Base-by-base conservation (phyloP, 1,140 invertebrate species). In the Matsumurasca onukii region DNA sequence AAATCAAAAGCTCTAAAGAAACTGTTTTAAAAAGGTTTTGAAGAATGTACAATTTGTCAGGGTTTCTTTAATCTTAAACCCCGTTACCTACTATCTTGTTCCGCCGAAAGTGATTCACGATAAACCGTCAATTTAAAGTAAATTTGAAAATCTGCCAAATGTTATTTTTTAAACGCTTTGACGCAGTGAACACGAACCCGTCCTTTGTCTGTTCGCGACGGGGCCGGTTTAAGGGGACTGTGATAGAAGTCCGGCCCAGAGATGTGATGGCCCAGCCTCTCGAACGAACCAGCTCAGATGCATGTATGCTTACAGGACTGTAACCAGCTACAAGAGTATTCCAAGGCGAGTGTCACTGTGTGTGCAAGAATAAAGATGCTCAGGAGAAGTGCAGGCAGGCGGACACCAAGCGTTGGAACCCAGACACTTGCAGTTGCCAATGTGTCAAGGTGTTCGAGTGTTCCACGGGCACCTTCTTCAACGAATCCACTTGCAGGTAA, bases 341-440 rank as follows among this genome's bases (percentile, higher is more conserved):
- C 74, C n/a, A 73, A 78, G 63, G 78, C 0, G 79, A 85, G 71
- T 90, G 88, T 71, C 78, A 77, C 30, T 89, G 88, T 74, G 71
- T 73, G 27, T 89, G 88, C 72, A 80, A 73, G 3, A 89, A 89
- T 72, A 73, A 75, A 2, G 86, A 88, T 67, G 86, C 87, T 27
- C 75, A 81, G 59, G 73, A 79, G 12, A 87, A 86, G 68, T 90
- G 88, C 73, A 70, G 73, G 31, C 73, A 75, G 20, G 78, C 80
- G 1, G 77, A 78, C 68, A 69, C 71, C 3, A 87, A 87, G 74
- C 74, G 84, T 15, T 90, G 88, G 88, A 82, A 89, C 72, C 77
- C 82, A 5, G 75, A 81, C 22, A 76, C 75, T 0, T 90, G 88
- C 73, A 72, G 73, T 22, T 90, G 88, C 68, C 76, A 78, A 61